Percentiles rank a stretch among this genome's conserved stretches.
These are phyloP conservation scores for Campoletis raptor DNA, from an alignment of 2,888 invertebrate species.

Conservation along the genomic window DNA sequence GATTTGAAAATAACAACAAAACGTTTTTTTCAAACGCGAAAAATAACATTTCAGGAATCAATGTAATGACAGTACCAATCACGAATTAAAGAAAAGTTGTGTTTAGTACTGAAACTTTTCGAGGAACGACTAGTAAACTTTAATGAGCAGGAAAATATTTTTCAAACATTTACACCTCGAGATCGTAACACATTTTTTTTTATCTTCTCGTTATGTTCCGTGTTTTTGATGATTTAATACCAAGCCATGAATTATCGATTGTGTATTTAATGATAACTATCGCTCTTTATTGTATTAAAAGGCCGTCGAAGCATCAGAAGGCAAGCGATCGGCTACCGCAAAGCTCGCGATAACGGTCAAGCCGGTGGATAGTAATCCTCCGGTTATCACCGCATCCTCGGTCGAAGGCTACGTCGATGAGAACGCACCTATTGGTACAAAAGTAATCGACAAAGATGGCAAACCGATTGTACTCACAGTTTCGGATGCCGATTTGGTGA, in stretches of 20 bases:
- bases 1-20: background rate
- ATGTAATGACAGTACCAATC: background rate
- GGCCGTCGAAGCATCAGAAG: conserved; percentile 94
- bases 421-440: conserved; percentile 94
- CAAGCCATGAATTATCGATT: background rate
- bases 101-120: no score
- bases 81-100: background rate
- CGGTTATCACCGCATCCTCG: conserved; percentile 90
- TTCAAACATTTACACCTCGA: no score
- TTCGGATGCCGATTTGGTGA: conserved; percentile 94
- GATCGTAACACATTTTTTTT: no score
- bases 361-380: conserved; percentile 95
- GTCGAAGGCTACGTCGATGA: conserved; percentile 93
- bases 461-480: conserved; percentile 91
- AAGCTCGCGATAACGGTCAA: conserved; percentile 93
- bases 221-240: background rate
- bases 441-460: conserved; percentile 89
- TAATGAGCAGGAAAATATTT: no score
- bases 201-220: background rate
- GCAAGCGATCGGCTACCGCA: conserved; percentile 92
- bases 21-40: background rate
- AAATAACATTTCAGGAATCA: background rate
- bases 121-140: no score
- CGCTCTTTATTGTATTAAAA: conserved; percentile 79
- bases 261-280: background rate